These are phyloP conservation scores for Tamias sibiricus DNA, from an alignment of 2,113 vertebrate species.

Conservation along the genomic window DNA sequence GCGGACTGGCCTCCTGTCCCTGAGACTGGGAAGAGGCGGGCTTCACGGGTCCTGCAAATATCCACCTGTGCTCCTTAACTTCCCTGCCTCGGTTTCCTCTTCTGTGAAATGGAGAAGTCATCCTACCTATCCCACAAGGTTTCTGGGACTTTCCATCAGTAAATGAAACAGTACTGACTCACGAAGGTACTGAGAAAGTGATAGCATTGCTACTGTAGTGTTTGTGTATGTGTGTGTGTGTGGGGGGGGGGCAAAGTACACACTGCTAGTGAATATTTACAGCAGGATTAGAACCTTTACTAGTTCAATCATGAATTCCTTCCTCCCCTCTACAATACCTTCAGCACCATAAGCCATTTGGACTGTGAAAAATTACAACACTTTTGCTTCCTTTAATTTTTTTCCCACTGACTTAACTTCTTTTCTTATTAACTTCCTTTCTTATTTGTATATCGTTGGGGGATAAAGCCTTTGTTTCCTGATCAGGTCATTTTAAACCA, in stretches of 20 bases:
- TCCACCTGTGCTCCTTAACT: background rate
- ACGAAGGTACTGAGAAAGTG: background rate
- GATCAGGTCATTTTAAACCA: slow-evolving; percentile 20
- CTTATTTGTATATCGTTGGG: background rate
- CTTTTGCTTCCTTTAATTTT: background rate
- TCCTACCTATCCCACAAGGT: rapidly evolving
- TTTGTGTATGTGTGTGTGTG: no score
- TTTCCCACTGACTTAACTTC: background rate
- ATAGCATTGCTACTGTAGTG: background rate
- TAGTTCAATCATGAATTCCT: background rate
- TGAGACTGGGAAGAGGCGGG: background rate
- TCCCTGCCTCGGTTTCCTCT: background rate
- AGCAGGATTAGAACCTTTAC: background rate
- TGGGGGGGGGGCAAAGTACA: background rate
- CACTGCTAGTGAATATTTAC: background rate
- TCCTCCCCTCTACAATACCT: background rate
- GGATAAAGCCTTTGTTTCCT: background rate
- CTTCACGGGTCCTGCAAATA: background rate
- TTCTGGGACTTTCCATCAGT: background rate
- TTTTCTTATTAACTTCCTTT: background rate
- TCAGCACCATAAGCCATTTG: background rate
- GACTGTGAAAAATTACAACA: background rate
- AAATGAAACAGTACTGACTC: background rate
- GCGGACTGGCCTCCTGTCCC: background rate
- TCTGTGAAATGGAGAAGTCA: background rate